A percentile compares a stretch with the other conserved stretches of the same genome.
phyloP scores from a whole-genome alignment of 2,888 invertebrate genomes.

The Cinara cedri region DNA sequence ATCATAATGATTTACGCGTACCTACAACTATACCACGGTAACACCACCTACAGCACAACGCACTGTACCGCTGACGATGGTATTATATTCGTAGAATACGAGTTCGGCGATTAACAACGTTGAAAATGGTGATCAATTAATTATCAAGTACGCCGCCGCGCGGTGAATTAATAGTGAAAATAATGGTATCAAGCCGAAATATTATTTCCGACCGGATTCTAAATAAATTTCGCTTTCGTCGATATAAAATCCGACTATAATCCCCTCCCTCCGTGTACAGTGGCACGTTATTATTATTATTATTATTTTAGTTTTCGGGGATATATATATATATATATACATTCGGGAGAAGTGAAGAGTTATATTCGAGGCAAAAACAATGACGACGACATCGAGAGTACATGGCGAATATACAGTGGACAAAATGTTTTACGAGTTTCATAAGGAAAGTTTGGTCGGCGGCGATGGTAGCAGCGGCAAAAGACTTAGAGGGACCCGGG shows the following conservation, averaged over 20 bases:
- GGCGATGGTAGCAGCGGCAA: constrained; percentile 12
- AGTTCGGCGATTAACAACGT: too few relatives aligned
- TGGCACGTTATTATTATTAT: not conserved
- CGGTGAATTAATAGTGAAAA: not conserved
- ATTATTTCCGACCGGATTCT: not conserved
- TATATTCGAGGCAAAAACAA: constrained; percentile 51
- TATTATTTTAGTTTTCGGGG: constrained; percentile 13
- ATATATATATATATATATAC: too few relatives aligned
- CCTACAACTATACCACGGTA: too few relatives aligned
- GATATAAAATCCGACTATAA: not conserved
- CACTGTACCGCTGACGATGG: not conserved
- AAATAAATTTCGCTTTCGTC: not conserved
- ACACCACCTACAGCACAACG: too few relatives aligned
- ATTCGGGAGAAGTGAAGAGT: not conserved
- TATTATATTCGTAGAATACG: not conserved
- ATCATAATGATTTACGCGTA: too few relatives aligned
- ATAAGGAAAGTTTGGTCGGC: constrained; percentile 51
- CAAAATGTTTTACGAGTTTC: constrained; percentile 57
- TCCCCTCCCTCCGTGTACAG: not conserved
- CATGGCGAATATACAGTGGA: constrained; percentile 43
- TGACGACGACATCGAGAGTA: constrained; percentile 46
- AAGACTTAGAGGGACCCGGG: constrained; percentile 53
- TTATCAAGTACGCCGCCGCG: not conserved
- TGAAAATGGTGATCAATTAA: too few relatives aligned
- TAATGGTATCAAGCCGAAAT: not conserved